Evolutionary conservation across 2,113 vertebrate species (phyloP), one percentile per base, ranked within the genome.

Genomic region (Helogale parvula): DNA sequence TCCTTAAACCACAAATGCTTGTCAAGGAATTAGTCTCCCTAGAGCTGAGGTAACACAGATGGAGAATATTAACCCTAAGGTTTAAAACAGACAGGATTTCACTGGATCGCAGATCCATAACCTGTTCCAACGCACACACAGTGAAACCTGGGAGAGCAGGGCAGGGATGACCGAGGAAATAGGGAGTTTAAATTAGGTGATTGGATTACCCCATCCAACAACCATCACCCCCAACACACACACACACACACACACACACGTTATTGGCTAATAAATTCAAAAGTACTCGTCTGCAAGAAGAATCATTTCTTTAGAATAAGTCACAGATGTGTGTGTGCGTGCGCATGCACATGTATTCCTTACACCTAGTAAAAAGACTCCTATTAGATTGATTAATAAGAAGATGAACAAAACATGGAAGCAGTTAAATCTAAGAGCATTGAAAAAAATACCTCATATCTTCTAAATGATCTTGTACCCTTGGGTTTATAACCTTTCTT

Each of bases 1-100:
- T 97, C 88, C 33, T 79, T 95, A 74, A 97, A 79, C 88, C 93
- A 97, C 92, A 97, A 90, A 96, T 31, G 54, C 69, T 72, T 98
- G 96, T 97, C 96, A 96, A 90, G 88, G 57, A 97, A 97, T 90
- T 95, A n/a, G 86, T 96, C 91, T 96, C 96, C 95, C 74, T 72
- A 93, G 38, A 91, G 82, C 85, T 95, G 95, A 98, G 31, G 86
- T 35, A 96, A 83, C 31, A 66, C 97, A 98, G 96, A 97, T 98
- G 97, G 90, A 97, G 54, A 95, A 83, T 86, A 97, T 97, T 97
- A 98, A 93, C 68, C 90, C 71, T 41, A 93, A 86, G 65, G 72
- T 95, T 97, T 92, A 93, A 96, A 96, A 79, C 72, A 97, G 66
- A 83, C 47, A 83, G 60, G 38, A 90, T 96, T 97, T 96, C 90